phyloP scores from a whole-genome alignment of 2,888 invertebrate genomes.

The Eristalis tenax region DNA sequence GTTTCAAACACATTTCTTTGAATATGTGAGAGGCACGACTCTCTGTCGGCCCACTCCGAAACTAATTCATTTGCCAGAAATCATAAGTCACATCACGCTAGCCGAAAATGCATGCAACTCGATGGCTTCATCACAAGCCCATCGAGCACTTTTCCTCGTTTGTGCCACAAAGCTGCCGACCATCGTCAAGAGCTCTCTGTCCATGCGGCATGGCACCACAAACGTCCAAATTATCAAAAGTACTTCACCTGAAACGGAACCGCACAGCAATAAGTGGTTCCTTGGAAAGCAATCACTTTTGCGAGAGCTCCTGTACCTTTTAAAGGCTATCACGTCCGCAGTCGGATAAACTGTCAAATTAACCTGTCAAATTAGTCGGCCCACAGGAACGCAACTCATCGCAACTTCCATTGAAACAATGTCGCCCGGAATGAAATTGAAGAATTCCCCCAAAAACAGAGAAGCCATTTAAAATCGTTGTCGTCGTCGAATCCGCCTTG shows the following conservation, averaged over 20 bases:
- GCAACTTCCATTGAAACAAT: conserved; percentile 48
- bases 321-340: conserved; percentile 55
- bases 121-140: not conserved
- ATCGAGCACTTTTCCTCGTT: not conserved
- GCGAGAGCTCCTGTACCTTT: conserved; percentile 18
- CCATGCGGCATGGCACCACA: not conserved
- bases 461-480: conserved; percentile 43
- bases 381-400: conserved; percentile 17
- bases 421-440: conserved; percentile 25
- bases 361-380: conserved; percentile 68
- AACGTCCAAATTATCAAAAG: conserved; percentile 12
- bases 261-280: conserved; percentile 44
- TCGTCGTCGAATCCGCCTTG: conserved; percentile 23
- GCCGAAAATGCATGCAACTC: not conserved
- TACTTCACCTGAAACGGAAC: conserved; percentile 38
- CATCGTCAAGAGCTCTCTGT: not conserved
- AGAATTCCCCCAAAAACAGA: conserved; percentile 26
- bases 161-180: not conserved
- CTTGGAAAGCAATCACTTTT: conserved; percentile 19
- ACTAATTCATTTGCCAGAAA: not conserved
- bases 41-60: too few species aligned
- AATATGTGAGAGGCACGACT: too few species aligned
- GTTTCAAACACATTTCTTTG: too few species aligned
- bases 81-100: not conserved
- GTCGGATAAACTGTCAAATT: conserved; percentile 68